Evolutionary conservation across 2,797 vertebrate genomes (phyloP), one percentile per base, ranked within the genome.

Genomic region (Eurystomus glaucurus): DNA sequence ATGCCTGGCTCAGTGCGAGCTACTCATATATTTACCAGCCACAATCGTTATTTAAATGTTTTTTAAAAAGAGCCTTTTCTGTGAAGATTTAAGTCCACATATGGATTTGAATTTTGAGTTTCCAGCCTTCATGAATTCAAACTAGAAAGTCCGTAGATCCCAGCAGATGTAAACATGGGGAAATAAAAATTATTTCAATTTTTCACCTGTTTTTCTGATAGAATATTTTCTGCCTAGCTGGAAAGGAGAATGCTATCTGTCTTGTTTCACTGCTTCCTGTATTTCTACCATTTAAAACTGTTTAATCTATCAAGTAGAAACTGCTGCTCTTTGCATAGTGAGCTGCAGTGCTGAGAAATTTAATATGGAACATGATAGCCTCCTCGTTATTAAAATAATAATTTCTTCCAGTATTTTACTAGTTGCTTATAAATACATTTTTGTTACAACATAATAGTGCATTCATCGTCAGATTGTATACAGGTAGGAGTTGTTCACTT

Each of bases 401-500:
- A 97, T 97, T 97, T 96, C 92, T 98, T 98, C 93, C 97, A 97
- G 91, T 91, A 95, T 96, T 98, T 97, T 97, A 97, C 85, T 94
- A 72, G 93, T 97, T 97, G 88, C 95, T 98, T 98, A 97, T 98
- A 98, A 98, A 98, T 97, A 96, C 94, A 97, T 98, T 98, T 98
- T 98, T 98, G 97, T 98, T 98, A 91, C 95, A 97, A 94, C 75
- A 97, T 97, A 98, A 97, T 97, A 98, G 96, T 93, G 90, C 94
- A 98, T 98, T 98, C 98, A 98, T 97, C 86, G 85, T 96, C 95
- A 97, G 46, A 96, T 80, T 98, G 98, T 98, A 96, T 97, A 98
- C 97, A 98, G 97, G 98, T 98, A 98, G 79, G 88, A 98, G 96
- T 97, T 98, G 89, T 97, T 98, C 97, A 86, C 82, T 95, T 97